Percentiles rank a stretch among this genome's conserved stretches.
phyloP scores from a whole-genome alignment of 2,888 invertebrate genomes.

The Archaeoteleia sp. region DNA sequence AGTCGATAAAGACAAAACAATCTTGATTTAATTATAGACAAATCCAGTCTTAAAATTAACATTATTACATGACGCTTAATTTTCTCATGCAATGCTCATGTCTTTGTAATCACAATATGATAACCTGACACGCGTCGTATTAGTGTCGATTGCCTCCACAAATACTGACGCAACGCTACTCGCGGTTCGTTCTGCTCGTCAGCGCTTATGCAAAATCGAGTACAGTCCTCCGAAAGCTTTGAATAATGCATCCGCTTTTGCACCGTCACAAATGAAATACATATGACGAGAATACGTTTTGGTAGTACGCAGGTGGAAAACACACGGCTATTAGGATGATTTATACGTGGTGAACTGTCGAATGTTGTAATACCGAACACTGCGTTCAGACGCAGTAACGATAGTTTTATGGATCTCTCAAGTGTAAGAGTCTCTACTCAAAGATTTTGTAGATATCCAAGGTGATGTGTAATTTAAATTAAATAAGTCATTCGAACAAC shows the following conservation, averaged over 20 bases:
- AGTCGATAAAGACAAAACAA: not conserved
- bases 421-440: not conserved
- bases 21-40: conserved; percentile 3
- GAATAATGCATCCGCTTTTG: conserved; percentile 71
- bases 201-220: conserved; percentile 65
- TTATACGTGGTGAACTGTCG: conserved; percentile 65
- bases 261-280: conserved; percentile 61
- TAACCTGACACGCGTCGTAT: conserved; percentile 12
- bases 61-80: conserved; percentile 28
- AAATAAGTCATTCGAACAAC: too few relatives aligned
- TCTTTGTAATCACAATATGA: too few relatives aligned
- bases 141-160: conserved; percentile 29
- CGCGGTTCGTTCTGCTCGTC: conserved; percentile 52
- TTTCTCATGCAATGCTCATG: conserved; percentile 16
- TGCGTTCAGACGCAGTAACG: conserved; percentile 6
- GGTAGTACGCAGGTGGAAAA: conserved; percentile 70
- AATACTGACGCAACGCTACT: conserved; percentile 8
- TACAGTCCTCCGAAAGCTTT: conserved; percentile 58
- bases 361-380: conserved; percentile 29
- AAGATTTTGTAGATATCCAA: conserved; percentile 6
- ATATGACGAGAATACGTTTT: conserved; percentile 57
- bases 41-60: conserved; percentile 15
- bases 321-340: conserved; percentile 69
- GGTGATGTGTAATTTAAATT: conserved; percentile 11
- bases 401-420: conserved; percentile 30